Evolutionary conservation across 2,888 invertebrate genomes (phyloP).

Genomic region (Scrobipalpa atriplicella): DNA sequence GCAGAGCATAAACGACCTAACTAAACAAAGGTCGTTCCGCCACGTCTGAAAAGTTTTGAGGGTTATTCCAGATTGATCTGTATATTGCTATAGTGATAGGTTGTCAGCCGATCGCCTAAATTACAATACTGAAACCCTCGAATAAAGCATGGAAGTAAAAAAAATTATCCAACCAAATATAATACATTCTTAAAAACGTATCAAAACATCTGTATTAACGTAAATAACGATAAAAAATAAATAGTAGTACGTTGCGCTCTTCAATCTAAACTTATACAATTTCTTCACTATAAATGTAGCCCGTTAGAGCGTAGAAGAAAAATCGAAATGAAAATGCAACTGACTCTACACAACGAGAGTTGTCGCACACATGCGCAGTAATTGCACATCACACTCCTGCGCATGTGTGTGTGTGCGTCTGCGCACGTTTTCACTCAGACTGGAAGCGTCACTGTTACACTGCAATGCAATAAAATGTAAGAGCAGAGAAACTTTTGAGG

Average conservation of each 20-base stretch:
- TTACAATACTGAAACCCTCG: too few relatives aligned
- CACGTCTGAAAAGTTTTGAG: too few relatives aligned
- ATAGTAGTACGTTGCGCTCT: background rate
- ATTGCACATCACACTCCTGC: slow-evolving; percentile 34
- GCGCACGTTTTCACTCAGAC: slow-evolving; percentile 46
- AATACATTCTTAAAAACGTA: too few relatives aligned
- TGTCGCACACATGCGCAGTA: slow-evolving; percentile 37
- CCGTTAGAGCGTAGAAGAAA: slow-evolving; percentile 1
- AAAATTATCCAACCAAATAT: too few relatives aligned
- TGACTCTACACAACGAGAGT: slow-evolving; percentile 36
- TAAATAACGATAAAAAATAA: background rate
- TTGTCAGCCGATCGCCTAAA: too few relatives aligned
- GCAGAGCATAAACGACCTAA: too few relatives aligned
- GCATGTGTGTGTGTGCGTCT: slow-evolving; percentile 33
- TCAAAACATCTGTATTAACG: too few relatives aligned
- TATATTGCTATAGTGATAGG: too few relatives aligned
- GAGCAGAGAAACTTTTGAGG: slow-evolving; percentile 32
- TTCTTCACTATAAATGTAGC: background rate
- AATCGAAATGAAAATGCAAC: slow-evolving; percentile 29
- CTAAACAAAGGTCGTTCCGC: too few relatives aligned
- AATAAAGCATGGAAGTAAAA: too few relatives aligned
- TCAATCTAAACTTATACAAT: background rate
- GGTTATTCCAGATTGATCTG: too few relatives aligned
- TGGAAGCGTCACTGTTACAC: slow-evolving; percentile 36
- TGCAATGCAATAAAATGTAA: slow-evolving; percentile 32